Conservation (phyloP, 2,797 vertebrate species). For the Paratrypauchen microcephalus region DNA sequence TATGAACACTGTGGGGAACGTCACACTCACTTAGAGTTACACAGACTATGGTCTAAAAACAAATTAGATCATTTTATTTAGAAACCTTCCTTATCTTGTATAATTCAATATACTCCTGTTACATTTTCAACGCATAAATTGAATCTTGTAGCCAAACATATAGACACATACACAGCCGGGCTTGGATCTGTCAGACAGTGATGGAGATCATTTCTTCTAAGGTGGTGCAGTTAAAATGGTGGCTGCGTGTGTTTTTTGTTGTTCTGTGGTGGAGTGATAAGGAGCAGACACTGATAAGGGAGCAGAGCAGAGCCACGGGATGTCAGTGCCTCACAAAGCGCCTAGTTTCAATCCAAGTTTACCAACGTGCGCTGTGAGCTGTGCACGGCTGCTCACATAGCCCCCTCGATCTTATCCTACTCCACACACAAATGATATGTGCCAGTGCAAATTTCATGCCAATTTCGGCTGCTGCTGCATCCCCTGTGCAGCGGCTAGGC, state of each 20-base stretch:
- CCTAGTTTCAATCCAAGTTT: conserved; percentile 52
- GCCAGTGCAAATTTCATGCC: conserved; percentile 8
- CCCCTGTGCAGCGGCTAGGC: conserved; percentile 9
- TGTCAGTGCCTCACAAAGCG: conserved; percentile 56
- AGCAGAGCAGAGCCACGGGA: conserved; percentile 58
- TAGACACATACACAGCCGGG: conserved; percentile 41
- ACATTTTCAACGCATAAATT: conserved; percentile 29
- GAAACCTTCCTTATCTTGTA: background rate
- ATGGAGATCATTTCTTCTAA: conserved; percentile 63
- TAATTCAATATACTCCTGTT: background rate
- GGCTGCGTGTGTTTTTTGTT: conserved; percentile 53
- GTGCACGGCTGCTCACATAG: conserved; percentile 3
- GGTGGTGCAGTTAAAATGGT: conserved; percentile 46
- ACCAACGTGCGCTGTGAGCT: conserved; percentile 20
- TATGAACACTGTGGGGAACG: too few species aligned
- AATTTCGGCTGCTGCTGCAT: background rate
- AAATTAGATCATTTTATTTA: background rate
- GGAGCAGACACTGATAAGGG: conserved; percentile 69
- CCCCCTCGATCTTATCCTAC: conserved; percentile 30
- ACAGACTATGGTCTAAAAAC: too few species aligned
- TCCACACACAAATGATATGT: conserved; percentile 14
- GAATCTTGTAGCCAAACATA: conserved; percentile 37
- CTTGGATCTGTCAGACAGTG: conserved; percentile 42
- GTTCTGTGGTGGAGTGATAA: conserved; percentile 72
- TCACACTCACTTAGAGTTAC: too few species aligned